Evolutionary conservation across 2,888 invertebrate species (phyloP), one percentile per base, ranked within the genome.

Genomic region (Gymnosoma rotundatum): DNA sequence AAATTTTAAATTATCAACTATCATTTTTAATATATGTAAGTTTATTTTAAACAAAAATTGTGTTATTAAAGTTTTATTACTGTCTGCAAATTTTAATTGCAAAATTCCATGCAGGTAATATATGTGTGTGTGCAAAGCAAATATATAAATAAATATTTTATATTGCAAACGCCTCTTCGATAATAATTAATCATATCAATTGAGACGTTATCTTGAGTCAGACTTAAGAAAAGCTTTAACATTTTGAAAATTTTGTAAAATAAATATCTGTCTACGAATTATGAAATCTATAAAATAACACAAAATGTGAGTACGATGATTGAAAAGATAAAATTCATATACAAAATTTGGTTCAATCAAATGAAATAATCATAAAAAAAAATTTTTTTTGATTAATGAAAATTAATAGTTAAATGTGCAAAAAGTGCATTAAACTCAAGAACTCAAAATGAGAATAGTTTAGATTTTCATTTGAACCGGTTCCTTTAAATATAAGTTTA

Each of bases 111-210:
- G 14, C 16, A 8, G 9, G 16, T 0, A 5, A 1, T 16, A 8
- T 36, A 2, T 52, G 52, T 32, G 16, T 36, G 20, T 25, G 56
- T 10, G 4, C 18, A 20, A 18, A 50, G 54, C 14, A 61, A 73
- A 54, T 54, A 54, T 32, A 42, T 20, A 78, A 56, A 70, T 67
- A 80, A 48, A 52, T 25, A 16, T 58, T 74, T 50, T 21, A 36
- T 21, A 67, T 75, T 75, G 14, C 63, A 70, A 81, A 81, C 81
- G 81, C 81, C 81, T 81, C 75, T 81, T 81, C 75, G 70, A 64
- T 70, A 81, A 81, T 81, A 81, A 81, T 81, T 81, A 75, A 81
- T 81, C 81, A 81, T 75, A 70, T 75, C 75, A 81, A 75, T 81
- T 81, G 75, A 81, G 81, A 81, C 81, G 63, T 70, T 81, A 75